phyloP scores from a whole-genome alignment of 2,888 invertebrate species.

The Coleophora flavipennella region DNA sequence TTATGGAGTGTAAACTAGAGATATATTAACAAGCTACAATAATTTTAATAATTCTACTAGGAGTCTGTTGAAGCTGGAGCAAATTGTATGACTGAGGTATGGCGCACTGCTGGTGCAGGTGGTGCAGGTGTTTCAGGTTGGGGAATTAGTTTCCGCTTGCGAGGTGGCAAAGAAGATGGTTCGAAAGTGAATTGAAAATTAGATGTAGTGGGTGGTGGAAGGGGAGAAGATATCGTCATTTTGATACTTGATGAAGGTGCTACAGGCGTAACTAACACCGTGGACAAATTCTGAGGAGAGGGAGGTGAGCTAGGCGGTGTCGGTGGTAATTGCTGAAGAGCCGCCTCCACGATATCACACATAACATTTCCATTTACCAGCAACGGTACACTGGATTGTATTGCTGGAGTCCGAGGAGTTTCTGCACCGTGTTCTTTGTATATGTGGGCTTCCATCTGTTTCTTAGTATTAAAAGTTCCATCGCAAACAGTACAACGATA shows the following conservation, averaged over 20 bases:
- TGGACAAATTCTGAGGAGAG: conserved; percentile 54
- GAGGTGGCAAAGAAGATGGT: conserved; percentile 77
- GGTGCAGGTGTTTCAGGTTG: conserved; percentile 64
- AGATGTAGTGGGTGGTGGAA: conserved; percentile 60
- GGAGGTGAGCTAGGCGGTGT: conserved; percentile 74
- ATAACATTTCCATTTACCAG: conserved; percentile 47
- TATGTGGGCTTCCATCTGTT: conserved; percentile 92
- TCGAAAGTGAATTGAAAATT: conserved; percentile 41
- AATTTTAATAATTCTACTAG: conserved; percentile 20
- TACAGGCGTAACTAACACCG: conserved; percentile 32
- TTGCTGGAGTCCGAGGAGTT: conserved; percentile 45
- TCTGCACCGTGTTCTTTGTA: conserved; percentile 71
- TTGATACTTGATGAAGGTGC: conserved; percentile 14
- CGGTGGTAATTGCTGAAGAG: conserved; percentile 66
- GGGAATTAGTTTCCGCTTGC: conserved; percentile 85
- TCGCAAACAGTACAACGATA: conserved; percentile 94
- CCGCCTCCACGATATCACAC: conserved; percentile 59
- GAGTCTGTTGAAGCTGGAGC: conserved; percentile 77
- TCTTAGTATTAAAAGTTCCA: conserved; percentile 91
- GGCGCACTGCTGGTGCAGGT: conserved; percentile 48
- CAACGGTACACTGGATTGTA: conserved; percentile 38
- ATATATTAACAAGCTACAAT: too few relatives aligned
- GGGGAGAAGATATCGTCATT: conserved; percentile 66
- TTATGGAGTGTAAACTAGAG: too few relatives aligned
- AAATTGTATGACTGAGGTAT: conserved; percentile 87